These are phyloP conservation scores for Brachyopa scutellaris DNA, from an alignment of 2,888 invertebrate genomes.

Conservation along the genomic window DNA sequence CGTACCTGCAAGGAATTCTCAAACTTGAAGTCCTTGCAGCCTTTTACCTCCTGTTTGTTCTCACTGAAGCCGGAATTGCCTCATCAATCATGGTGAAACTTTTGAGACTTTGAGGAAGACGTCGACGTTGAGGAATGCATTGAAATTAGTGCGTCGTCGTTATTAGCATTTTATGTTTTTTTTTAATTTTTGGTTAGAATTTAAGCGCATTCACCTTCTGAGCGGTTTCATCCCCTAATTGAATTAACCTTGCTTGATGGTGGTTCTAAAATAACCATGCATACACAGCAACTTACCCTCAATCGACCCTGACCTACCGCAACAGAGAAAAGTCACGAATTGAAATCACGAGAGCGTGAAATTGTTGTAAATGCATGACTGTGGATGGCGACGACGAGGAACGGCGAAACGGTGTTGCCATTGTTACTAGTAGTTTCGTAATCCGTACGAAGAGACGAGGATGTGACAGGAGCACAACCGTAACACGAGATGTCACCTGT, in stretches of 20 bases:
- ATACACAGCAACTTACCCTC: not conserved
- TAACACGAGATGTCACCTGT: slow-evolving; percentile 47
- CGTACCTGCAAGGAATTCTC: slow-evolving; percentile 21
- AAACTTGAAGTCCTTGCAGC: slow-evolving; percentile 8
- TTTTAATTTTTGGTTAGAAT: too few species aligned
- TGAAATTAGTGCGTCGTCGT: not conserved
- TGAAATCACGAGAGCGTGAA: slow-evolving; percentile 70
- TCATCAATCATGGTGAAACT: slow-evolving; percentile 18
- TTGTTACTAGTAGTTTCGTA: not conserved
- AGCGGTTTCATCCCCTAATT: slow-evolving; percentile 45
- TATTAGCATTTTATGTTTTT: too few species aligned
- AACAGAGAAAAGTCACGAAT: slow-evolving; percentile 63
- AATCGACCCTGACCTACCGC: slow-evolving; percentile 67
- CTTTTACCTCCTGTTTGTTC: not conserved
- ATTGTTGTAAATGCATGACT: slow-evolving; percentile 58
- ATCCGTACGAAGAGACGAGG: not conserved
- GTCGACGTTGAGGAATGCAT: not conserved
- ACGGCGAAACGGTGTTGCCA: slow-evolving; percentile 47
- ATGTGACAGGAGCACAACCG: slow-evolving; percentile 38
- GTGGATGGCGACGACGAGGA: not conserved
- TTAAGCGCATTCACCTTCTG: slow-evolving; percentile 50
- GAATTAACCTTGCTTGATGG: slow-evolving; percentile 46
- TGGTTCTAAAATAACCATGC: not conserved
- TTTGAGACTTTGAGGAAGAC: slow-evolving; percentile 8
- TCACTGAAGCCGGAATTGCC: not conserved